These are phyloP conservation scores for Hololepta plana DNA, from an alignment of 2,888 invertebrate genomes.

Conservation along the genomic window DNA sequence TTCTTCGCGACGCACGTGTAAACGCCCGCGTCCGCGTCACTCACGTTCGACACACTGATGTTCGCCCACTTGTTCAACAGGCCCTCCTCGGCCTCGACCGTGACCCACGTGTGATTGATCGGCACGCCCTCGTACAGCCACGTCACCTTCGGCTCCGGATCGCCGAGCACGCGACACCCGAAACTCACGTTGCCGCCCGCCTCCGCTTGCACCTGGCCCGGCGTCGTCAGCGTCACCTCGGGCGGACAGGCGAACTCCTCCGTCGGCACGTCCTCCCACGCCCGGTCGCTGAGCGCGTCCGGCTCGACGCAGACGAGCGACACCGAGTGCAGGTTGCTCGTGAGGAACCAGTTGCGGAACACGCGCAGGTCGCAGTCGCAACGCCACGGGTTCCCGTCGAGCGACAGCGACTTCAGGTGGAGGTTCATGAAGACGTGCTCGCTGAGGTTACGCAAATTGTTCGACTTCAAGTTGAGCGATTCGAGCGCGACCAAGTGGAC, in stretches of 20 bases:
- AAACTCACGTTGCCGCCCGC: slow-evolving; percentile 69
- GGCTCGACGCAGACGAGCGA: slow-evolving; percentile 60
- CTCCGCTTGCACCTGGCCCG: slow-evolving; percentile 44
- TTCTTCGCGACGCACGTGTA: slow-evolving; percentile 69
- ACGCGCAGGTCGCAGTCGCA: slow-evolving; percentile 76
- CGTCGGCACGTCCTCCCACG: slow-evolving; percentile 60
- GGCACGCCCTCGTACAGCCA: slow-evolving; percentile 66
- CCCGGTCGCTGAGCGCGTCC: slow-evolving; percentile 42
- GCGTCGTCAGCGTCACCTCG: slow-evolving; percentile 20
- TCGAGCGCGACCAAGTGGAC: slow-evolving; percentile 53
- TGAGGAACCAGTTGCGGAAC: slow-evolving; percentile 69
- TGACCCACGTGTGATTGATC: slow-evolving; percentile 26
- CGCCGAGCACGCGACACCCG: slow-evolving; percentile 64
- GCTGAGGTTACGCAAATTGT: slow-evolving; percentile 52
- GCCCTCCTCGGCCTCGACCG: slow-evolving; percentile 29
- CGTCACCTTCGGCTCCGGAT: slow-evolving; percentile 65
- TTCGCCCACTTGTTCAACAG: slow-evolving; percentile 49
- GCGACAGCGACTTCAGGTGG: slow-evolving; percentile 59
- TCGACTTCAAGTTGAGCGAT: slow-evolving; percentile 64
- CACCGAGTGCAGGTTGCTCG: slow-evolving; percentile 52
- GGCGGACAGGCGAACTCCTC: slow-evolving; percentile 72
- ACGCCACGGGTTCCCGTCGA: slow-evolving; percentile 78
- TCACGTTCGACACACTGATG: slow-evolving; percentile 65
- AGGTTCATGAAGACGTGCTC: slow-evolving; percentile 51
- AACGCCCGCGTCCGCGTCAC: slow-evolving; percentile 65